Evolutionary conservation across 1,140 invertebrate genomes (phyloP), one percentile per base, ranked within the genome.

Genomic region (Lasaia peninsularis): DNA sequence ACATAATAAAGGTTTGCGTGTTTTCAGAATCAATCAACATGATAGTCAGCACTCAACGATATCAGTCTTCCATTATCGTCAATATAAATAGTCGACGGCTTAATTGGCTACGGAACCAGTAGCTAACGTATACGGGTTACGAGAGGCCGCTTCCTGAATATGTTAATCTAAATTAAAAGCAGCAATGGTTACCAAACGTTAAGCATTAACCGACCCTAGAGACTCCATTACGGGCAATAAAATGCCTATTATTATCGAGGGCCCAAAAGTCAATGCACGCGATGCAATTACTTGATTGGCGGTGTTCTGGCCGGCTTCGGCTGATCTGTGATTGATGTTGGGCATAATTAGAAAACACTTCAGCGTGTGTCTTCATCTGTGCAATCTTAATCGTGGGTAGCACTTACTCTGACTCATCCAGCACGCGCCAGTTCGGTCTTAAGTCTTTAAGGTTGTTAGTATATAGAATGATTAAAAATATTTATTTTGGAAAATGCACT

Each of bases 221-320:
- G 85, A 88, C 80, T 88, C 77, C 80, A 88, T 88, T 88, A 88
- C 68, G 63, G 75, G 80, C 75, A 86, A 88, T 88, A 86, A 88
- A 88, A 88, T 86, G 85, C 78, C 84, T 88, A 86, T 88, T 86
- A 86, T 88, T 88, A 88, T 88, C 85, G 82, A 86, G 81, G 78
- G 80, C 81, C 81, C 77, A 88, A 88, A 86, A 88, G 81, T 78
- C 80, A 80, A 85, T 86, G 85, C 85, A 88, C 85, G 85, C 85
- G 83, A 88, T 86, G 83, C 85, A 88, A 88, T 88, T 86, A 88
- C 83, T 82, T 88, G 85, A 88, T 88, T 88, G 83, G 83, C 76
- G 74, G 80, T 80, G 81, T 79, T 84, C 81, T 85, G 82, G 78
- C 58, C 65, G 67, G 70, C 62, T 69, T 73, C 62, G 72, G 71